Percentiles rank a stretch among this genome's conserved stretches.
Conservation (phyloP, 1,140 invertebrate genomes). For the Scylla paramamosain region DNA sequence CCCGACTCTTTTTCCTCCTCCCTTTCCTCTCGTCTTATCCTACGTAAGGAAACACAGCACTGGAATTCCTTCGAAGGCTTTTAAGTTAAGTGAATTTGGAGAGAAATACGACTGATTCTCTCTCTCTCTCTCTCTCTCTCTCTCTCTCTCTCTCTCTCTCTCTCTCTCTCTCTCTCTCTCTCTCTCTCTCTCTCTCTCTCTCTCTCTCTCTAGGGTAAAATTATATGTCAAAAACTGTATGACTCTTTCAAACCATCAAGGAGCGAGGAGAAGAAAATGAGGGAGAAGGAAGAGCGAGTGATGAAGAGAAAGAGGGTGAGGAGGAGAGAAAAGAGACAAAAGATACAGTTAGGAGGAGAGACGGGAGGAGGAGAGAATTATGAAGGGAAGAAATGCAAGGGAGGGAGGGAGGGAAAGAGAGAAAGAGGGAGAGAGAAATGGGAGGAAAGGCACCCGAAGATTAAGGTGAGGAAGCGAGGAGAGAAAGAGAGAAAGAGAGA, state of each 20-base stretch:
- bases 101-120: not conserved
- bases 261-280: no score
- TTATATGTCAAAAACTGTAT: not conserved
- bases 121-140: not conserved
- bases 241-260: not conserved
- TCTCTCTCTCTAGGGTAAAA: not conserved
- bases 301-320: no score
- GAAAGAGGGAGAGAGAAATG: no score
- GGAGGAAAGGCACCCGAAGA: no score
- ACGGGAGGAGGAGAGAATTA: no score
- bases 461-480: no score
- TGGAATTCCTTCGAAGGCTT: conserved; percentile 12
- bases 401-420: no score
- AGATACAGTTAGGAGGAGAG: no score
- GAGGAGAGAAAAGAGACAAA: no score
- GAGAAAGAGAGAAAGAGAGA: no score
- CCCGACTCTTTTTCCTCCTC: not conserved
- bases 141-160: not conserved
- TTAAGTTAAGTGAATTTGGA: conserved; percentile 16
- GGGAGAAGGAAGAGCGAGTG: no score
- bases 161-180: not conserved
- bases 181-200: not conserved
- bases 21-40: not conserved
- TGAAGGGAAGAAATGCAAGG: no score
- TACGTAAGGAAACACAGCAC: not conserved